phyloP scores from a whole-genome alignment of 1,140 invertebrate genomes.

The Brachionus koreanus region DNA sequence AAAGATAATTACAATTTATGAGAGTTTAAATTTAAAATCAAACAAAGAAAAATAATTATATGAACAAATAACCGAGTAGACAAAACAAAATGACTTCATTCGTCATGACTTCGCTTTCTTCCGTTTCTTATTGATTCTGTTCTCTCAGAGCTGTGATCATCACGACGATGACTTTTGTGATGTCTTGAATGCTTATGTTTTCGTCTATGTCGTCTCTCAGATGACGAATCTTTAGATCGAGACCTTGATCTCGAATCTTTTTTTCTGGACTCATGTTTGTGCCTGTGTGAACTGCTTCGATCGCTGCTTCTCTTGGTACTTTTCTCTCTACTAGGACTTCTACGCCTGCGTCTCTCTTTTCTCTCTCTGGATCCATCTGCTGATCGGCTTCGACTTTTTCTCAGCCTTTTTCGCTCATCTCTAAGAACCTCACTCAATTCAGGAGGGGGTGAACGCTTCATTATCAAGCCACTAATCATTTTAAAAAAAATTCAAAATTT shows the following conservation, averaged over 20 bases:
- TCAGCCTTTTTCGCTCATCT: constrained; percentile 44
- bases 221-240: neutral
- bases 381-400: neutral
- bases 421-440: neutral
- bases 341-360: neutral
- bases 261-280: neutral
- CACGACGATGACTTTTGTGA: constrained; percentile 1
- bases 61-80: neutral
- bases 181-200: neutral
- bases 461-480: neutral
- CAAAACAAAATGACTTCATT: constrained; percentile 14
- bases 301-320: neutral
- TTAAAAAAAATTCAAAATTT: neutral
- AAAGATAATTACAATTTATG: neutral
- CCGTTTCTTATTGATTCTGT: neutral
- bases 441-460: neutral
- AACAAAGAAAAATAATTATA: constrained; percentile 13
- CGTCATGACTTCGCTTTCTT: constrained; percentile 7
- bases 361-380: neutral
- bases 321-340: neutral
- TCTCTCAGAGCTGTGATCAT: constrained; percentile 3
- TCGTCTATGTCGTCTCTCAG: neutral
- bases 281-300: neutral
- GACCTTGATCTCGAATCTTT: neutral
- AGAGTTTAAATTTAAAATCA: neutral